A percentile compares a stretch with the other conserved stretches of the same genome.
These are phyloP conservation scores for Corvus moneduloides DNA, from an alignment of 2,113 vertebrate species.

Conservation along the genomic window DNA sequence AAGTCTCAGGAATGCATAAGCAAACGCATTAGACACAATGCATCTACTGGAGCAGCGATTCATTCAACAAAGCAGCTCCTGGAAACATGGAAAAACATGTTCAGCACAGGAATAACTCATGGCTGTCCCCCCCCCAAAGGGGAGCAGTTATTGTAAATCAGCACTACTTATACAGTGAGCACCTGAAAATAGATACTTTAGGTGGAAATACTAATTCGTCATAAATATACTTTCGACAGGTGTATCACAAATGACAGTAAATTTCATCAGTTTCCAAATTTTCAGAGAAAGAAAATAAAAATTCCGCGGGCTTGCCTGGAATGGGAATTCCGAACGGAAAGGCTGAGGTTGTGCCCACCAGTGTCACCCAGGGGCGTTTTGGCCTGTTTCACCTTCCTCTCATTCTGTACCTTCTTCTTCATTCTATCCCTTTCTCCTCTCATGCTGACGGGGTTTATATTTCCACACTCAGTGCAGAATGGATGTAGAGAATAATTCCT, in stretches of 20 bases:
- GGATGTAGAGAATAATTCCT: background rate
- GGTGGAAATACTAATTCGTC: no score
- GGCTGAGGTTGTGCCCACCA: background rate
- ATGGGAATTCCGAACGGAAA: background rate
- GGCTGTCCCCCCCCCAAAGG: background rate
- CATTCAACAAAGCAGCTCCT: background rate
- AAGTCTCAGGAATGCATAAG: slow-evolving; percentile 25
- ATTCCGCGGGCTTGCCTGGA: background rate
- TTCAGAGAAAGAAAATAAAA: background rate
- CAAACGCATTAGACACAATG: background rate
- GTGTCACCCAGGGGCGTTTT: background rate
- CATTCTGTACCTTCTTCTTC: background rate
- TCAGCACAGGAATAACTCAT: background rate
- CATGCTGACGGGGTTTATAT: background rate
- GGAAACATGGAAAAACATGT: background rate
- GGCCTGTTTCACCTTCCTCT: background rate
- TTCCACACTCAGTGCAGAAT: background rate
- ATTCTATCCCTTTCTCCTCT: background rate
- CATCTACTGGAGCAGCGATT: background rate
- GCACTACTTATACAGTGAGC: background rate
- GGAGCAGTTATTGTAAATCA: background rate
- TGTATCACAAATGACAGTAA: no score
- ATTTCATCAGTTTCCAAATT: background rate
- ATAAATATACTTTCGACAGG: no score
- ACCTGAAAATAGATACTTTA: background rate